Evolutionary conservation across 2,888 invertebrate genomes (phyloP).

Genomic region (Chrysotoxum bicinctum): DNA sequence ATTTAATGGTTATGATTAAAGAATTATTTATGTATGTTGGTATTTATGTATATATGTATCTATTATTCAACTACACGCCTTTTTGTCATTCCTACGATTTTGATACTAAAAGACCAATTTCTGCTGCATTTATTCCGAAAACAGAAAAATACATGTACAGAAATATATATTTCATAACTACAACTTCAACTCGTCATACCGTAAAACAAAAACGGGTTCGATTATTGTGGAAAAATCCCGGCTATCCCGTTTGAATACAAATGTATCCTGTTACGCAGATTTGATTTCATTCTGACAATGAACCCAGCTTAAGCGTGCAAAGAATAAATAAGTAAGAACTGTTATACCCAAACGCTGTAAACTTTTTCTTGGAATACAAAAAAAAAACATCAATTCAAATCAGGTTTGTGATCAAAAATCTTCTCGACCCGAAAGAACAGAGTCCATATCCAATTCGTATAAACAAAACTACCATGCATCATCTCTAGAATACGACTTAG

Average conservation of each 20-base stretch:
- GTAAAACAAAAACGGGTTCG: background rate
- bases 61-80: background rate
- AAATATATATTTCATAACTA: background rate
- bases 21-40: no score
- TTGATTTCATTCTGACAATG: background rate
- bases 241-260: background rate
- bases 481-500: background rate
- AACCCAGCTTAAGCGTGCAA: slow-evolving; percentile 6
- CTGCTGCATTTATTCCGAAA: background rate
- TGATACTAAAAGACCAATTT: background rate
- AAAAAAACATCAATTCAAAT: background rate
- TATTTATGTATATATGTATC: no score
- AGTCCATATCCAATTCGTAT: background rate
- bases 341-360: background rate
- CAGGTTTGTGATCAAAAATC: slow-evolving; percentile 15
- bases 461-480: background rate
- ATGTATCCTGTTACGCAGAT: background rate
- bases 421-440: background rate
- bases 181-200: background rate
- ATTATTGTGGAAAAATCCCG: background rate
- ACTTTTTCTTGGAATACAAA: background rate
- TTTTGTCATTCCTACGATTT: background rate
- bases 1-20: background rate
- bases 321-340: slow-evolving; percentile 16
- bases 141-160: background rate